Evolutionary conservation across 1,140 invertebrate species (phyloP), one percentile per base, ranked within the genome.

Genomic region (Adoxophyes honmai): DNA sequence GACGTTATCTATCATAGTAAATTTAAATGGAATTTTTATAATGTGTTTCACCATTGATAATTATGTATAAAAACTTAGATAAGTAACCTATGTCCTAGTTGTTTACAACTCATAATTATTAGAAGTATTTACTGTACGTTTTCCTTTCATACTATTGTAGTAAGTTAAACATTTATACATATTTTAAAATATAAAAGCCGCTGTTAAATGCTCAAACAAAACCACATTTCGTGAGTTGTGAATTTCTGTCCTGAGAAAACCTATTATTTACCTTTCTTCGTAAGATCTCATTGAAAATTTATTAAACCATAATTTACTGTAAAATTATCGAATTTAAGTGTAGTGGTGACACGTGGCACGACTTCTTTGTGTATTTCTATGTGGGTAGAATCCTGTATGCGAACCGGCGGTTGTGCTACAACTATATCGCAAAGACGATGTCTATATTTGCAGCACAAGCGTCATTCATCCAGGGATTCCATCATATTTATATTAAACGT

Each of bases 1-100:
- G 78, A 78, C 75, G 73, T 76, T 70, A 66, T 64, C 60, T 75
- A 72, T 72, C 64, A 68, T 74, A 71, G 69, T 73, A 70, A 76
- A 73, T 76, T 75, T 74, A 70, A 67, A 72, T 51, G 59, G 48
- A 69, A 59, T 68, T 68, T 73, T 77, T 53, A 36, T 35, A 53
- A 73, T 73, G 68, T 70, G 57, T 70, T 65, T 69, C 70, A 73
- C 71, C 55, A 59, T 62, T 62, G 57, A 69, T 57, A 61, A 71
- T 57, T 70, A 60, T 60, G 59, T 68, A 66, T 62, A 68, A 63
- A 62, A 68, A 63, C 51, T 35, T 55, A 48, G 16, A 48, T 48
- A 48, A 18, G 18, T 48, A 44, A 44, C 21, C 2, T 48, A 48
- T 48, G 42, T n/a, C 42, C 42, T 48, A 28, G 18, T 44, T 44